phyloP scores from a whole-genome alignment of 1,140 invertebrate species.

The Panonychus citri region DNA sequence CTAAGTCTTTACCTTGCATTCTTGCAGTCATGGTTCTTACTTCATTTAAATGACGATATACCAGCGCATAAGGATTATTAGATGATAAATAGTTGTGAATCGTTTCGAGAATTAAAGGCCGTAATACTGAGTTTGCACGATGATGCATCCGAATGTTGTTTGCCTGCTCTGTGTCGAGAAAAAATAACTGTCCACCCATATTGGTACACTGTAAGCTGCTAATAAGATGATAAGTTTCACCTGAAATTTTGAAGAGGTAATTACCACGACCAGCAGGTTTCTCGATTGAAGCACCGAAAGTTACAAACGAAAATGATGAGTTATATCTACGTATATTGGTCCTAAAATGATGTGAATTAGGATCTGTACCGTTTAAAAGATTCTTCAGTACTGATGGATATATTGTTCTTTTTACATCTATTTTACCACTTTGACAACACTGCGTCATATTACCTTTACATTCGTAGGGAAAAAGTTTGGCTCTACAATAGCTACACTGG shows the following conservation, averaged over 20 bases:
- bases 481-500: no score
- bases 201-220: not conserved
- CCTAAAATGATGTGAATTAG: no score
- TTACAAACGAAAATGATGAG: no score
- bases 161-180: not conserved
- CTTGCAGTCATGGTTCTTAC: not conserved
- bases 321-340: no score
- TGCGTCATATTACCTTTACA: no score
- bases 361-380: no score
- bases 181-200: not conserved
- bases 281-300: no score
- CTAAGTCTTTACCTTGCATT: not conserved
- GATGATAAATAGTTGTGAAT: not conserved
- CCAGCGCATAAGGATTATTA: not conserved
- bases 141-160: not conserved
- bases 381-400: no score
- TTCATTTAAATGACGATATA: not conserved
- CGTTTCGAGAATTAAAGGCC: not conserved
- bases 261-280: not conserved
- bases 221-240: not conserved
- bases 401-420: no score
- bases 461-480: no score
- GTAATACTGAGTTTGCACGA: no score
- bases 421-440: no score
- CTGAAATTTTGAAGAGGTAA: not conserved